phyloP scores from a whole-genome alignment of 2,113 vertebrate genomes.

The Cochlearius cochlearius region DNA sequence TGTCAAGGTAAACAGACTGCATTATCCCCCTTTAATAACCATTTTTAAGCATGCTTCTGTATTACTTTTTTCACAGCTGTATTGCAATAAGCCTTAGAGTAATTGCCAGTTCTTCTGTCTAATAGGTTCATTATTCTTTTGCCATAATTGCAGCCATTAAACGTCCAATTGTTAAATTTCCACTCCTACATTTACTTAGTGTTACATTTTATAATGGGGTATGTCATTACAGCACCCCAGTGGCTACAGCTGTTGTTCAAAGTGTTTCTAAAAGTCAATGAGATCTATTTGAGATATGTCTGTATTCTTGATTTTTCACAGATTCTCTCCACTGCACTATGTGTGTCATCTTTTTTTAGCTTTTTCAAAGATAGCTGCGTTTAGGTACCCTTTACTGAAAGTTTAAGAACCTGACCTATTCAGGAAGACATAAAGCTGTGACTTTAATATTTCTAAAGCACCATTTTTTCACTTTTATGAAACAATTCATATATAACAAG shows the following conservation, averaged over 20 bases:
- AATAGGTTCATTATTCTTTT: conserved; percentile 88
- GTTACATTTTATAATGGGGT: conserved; percentile 79
- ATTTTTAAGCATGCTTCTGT: conserved; percentile 79
- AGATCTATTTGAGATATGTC: conserved; percentile 67
- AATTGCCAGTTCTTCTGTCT: conserved; percentile 83
- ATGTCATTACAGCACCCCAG: conserved; percentile 78
- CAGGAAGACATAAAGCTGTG: conserved; percentile 41
- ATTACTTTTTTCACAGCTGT: conserved; percentile 82
- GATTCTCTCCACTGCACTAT: not conserved
- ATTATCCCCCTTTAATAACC: conserved; percentile 81
- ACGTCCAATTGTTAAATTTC: conserved; percentile 83
- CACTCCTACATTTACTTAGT: conserved; percentile 79
- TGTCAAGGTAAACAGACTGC: conserved; percentile 82
- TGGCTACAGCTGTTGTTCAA: conserved; percentile 76
- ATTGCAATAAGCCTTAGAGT: conserved; percentile 82
- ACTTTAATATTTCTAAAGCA: conserved; percentile 36
- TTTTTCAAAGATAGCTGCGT: conserved; percentile 41
- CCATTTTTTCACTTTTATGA: conserved; percentile 47
- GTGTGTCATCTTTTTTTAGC: conserved; percentile 27
- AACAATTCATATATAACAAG: conserved; percentile 62
- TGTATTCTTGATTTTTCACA: conserved; percentile 62
- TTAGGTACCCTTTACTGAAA: conserved; percentile 53
- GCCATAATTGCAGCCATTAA: conserved; percentile 87
- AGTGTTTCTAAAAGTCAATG: conserved; percentile 73
- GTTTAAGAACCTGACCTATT: conserved; percentile 58